Evolutionary conservation across 2,797 vertebrate species (phyloP).

Genomic region (Falco novaeseelandiae): DNA sequence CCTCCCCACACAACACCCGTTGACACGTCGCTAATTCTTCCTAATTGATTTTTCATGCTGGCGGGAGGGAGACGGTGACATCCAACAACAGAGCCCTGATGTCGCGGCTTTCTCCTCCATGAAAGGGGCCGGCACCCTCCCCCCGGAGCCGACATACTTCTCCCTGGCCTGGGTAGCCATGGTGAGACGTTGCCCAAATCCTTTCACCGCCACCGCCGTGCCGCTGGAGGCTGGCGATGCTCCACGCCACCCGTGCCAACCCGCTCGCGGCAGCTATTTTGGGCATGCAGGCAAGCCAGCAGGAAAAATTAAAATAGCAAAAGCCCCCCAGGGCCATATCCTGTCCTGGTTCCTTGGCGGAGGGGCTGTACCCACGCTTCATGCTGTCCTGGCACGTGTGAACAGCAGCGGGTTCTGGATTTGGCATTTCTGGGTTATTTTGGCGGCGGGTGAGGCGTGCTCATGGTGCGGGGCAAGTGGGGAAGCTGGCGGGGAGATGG

Average conservation of each 20-base stretch:
- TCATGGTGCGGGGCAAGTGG: accelerated
- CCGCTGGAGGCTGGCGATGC: neutral
- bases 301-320: neutral
- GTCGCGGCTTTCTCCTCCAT: constrained; percentile 27
- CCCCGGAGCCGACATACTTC: constrained; percentile 2
- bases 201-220: neutral
- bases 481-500: neutral
- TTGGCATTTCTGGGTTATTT: neutral
- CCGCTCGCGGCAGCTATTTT: neutral
- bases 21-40: constrained; percentile 56
- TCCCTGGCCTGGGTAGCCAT: constrained; percentile 36
- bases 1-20: neutral
- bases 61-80: constrained; percentile 42
- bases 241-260: neutral
- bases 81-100: constrained; percentile 22
- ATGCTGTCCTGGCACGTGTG: neutral
- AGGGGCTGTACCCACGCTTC: neutral
- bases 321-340: neutral
- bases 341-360: neutral
- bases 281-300: neutral
- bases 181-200: constrained; percentile 9
- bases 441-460: neutral
- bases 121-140: constrained; percentile 22
- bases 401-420: neutral
- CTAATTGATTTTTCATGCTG: constrained; percentile 66